phyloP scores from a whole-genome alignment of 2,113 vertebrate genomes.

The Pimephales promelas region DNA sequence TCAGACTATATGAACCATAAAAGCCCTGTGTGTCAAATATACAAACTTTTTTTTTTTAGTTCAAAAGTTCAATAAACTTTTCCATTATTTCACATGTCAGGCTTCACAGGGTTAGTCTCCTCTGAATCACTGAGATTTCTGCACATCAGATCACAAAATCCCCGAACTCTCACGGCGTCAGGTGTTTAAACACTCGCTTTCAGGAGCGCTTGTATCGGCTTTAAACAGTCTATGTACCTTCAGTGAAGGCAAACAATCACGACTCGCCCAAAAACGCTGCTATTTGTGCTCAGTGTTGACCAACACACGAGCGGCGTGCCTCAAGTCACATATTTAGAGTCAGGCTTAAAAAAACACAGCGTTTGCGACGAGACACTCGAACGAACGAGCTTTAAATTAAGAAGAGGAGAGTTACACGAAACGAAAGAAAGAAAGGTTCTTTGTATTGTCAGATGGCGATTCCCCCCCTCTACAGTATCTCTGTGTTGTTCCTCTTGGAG shows the following conservation, averaged over 20 bases:
- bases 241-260: background rate
- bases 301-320: background rate
- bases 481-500: constrained; percentile 70
- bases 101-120: too few relatives aligned
- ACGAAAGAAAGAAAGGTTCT: constrained; percentile 31
- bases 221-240: background rate
- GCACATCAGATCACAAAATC: background rate
- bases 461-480: constrained; percentile 61
- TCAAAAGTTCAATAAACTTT: too few relatives aligned
- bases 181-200: constrained; percentile 3
- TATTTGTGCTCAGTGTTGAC: background rate
- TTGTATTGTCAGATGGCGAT: constrained; percentile 55
- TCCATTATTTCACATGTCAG: too few relatives aligned
- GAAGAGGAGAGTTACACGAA: constrained; percentile 68
- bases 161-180: background rate
- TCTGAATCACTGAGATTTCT: background rate
- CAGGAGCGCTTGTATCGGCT: background rate
- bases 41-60: background rate
- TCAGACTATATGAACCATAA: background rate
- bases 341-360: constrained; percentile 62
- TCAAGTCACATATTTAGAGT: constrained; percentile 50
- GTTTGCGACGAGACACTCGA: constrained; percentile 58
- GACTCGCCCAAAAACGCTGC: background rate
- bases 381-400: constrained; percentile 75
- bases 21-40: background rate